Evolutionary conservation across 2,888 invertebrate genomes (phyloP), one percentile per base, ranked within the genome.

Genomic region (Acleris sparsana): DNA sequence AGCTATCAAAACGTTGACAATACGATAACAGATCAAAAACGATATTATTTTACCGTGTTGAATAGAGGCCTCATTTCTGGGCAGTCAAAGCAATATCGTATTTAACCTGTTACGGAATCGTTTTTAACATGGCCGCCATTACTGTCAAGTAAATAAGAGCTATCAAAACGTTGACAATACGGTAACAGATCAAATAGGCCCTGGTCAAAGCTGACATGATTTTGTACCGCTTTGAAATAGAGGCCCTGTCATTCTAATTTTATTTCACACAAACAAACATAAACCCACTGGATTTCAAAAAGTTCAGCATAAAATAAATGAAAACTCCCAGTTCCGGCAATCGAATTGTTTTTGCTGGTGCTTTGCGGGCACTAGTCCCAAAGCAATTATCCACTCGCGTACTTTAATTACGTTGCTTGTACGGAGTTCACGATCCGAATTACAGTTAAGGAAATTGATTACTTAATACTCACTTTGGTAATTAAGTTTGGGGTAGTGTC

Each of bases 341-440:
- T 75, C 72, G 70, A 70, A 70, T 75, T 75, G 75, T 84, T 82
- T 85, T 82, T 79, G 74, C 72, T 68, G 71, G 62, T 71, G 67
- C 72, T 71, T 72, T 67, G 73, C 67, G 69, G 64, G 49, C 55
- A 71, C 57, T 72, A 73, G 70, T 78, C 78, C 82, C 79, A 72
- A 74, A 78, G 78, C 81, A 84, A 84, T 84, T 82, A 81, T 72
- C 73, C 73, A 72, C 72, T 69, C 68, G 69, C 58, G 72, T 76
- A 78, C 79, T 80, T 80, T 82, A 82, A 84, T 82, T 83, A 80
- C 75, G 72, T 63, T 55, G 78, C 77, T 83, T 80, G 73, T 74
- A 74, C 73, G 69, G 73, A 76, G 79, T 75, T 74, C 75, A 59
- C 58, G 63, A 62, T 63, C 63, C 56, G 60, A 75, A 78, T 76